Conservation (phyloP, 2,888 invertebrate species). For the Sipha maydis region DNA sequence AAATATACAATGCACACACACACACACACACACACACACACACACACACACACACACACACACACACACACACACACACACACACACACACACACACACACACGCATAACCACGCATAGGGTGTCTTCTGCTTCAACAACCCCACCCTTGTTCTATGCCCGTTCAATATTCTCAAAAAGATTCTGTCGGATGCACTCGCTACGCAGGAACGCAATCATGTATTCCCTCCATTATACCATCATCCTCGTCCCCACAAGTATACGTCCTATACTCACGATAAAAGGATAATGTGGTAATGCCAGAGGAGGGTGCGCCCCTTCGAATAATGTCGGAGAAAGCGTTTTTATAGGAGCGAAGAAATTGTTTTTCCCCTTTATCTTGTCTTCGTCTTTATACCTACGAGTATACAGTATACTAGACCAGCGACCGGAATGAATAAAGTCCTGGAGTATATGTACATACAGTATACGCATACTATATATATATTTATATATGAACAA, state of each 20-base stretch:
- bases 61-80: background rate
- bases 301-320: slow-evolving; percentile 35
- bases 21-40: too few relatives aligned
- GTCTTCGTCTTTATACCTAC: background rate
- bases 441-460: background rate
- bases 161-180: slow-evolving; percentile 52
- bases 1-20: background rate
- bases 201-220: slow-evolving; percentile 52
- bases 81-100: background rate
- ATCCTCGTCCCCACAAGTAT: background rate
- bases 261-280: slow-evolving; percentile 25
- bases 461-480: background rate
- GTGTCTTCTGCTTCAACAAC: slow-evolving; percentile 43
- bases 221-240: slow-evolving; percentile 30
- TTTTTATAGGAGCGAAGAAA: slow-evolving; percentile 59
- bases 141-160: background rate
- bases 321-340: slow-evolving; percentile 39
- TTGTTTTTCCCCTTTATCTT: slow-evolving; percentile 42
- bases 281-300: slow-evolving; percentile 29
- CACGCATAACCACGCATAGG: background rate
- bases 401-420: background rate
- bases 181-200: slow-evolving; percentile 41
- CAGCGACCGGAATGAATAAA: slow-evolving; percentile 32
- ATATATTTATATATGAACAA: background rate
- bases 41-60: background rate